Conservation (phyloP, 2,113 vertebrate genomes). For the Caretta caretta region DNA sequence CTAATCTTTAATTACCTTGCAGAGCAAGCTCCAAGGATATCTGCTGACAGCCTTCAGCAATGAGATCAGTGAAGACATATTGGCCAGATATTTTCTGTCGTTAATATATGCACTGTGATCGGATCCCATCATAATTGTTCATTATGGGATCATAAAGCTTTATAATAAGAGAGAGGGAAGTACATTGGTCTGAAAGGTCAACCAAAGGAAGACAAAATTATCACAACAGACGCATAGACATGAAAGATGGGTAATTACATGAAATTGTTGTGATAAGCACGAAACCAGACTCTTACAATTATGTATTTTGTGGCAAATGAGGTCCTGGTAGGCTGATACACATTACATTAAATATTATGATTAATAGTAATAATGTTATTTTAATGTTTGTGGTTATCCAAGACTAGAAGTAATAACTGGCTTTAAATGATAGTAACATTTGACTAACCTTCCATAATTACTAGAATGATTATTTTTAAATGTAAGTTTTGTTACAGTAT, state of each 20-base stretch:
- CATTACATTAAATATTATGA: conserved; percentile 47
- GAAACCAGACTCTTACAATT: conserved; percentile 29
- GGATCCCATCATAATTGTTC: conserved; percentile 51
- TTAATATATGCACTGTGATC: conserved; percentile 43
- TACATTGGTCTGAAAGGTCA: conserved; percentile 58
- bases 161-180: conserved; percentile 36
- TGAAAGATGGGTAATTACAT: conserved; percentile 32
- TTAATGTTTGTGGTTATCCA: conserved; percentile 50
- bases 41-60: conserved; percentile 32
- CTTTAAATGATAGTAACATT: conserved; percentile 47
- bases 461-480: conserved; percentile 42
- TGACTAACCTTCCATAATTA: conserved; percentile 57
- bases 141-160: conserved; percentile 63
- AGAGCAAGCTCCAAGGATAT: conserved; percentile 8
- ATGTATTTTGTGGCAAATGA: neutral
- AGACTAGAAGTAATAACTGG: conserved; percentile 25
- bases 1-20: conserved; percentile 38
- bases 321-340: conserved; percentile 23
- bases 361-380: conserved; percentile 58
- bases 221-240: conserved; percentile 16
- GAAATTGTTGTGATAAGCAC: conserved; percentile 15
- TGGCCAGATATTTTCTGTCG: conserved; percentile 29
- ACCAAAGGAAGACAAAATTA: conserved; percentile 42
- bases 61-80: conserved; percentile 32
- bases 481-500: neutral